Evolutionary conservation across 2,113 vertebrate species (phyloP).

Genomic region (Bufo bufo): DNA sequence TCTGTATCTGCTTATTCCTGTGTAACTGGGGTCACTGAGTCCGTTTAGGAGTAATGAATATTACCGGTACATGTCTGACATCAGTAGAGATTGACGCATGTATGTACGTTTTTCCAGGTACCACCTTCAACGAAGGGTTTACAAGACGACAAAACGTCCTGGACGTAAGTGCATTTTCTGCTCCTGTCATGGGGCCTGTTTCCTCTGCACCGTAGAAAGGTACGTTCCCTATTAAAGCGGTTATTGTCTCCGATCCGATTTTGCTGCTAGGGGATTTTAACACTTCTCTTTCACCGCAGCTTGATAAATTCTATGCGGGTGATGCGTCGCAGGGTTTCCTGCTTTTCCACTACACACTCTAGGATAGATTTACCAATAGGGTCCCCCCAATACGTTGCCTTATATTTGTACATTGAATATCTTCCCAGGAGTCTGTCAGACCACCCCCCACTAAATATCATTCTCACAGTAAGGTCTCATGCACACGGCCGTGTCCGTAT

Average conservation of each 20-base stretch:
- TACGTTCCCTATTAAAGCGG: neutral
- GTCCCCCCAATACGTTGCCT: too few species aligned
- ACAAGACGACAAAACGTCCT: neutral
- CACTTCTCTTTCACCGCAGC: too few species aligned
- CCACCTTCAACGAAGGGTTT: neutral
- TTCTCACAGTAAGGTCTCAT: too few species aligned
- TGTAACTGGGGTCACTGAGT: neutral
- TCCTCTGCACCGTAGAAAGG: neutral
- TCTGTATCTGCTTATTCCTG: neutral
- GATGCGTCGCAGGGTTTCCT: too few species aligned
- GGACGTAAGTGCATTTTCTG: neutral
- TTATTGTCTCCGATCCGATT: neutral
- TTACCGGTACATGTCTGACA: neutral
- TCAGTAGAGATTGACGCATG: neutral
- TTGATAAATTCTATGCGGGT: too few species aligned
- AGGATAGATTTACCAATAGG: too few species aligned
- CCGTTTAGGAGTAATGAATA: constrained; percentile 7
- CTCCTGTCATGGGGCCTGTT: neutral
- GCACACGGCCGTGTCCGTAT: too few species aligned
- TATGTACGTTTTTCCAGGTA: neutral
- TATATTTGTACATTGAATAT: too few species aligned
- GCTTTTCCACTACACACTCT: too few species aligned
- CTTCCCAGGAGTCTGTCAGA: too few species aligned
- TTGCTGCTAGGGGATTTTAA: too few species aligned
- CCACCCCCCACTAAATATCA: too few species aligned